Conservation (phyloP, 2,797 vertebrate genomes). For the Poecilia picta region DNA sequence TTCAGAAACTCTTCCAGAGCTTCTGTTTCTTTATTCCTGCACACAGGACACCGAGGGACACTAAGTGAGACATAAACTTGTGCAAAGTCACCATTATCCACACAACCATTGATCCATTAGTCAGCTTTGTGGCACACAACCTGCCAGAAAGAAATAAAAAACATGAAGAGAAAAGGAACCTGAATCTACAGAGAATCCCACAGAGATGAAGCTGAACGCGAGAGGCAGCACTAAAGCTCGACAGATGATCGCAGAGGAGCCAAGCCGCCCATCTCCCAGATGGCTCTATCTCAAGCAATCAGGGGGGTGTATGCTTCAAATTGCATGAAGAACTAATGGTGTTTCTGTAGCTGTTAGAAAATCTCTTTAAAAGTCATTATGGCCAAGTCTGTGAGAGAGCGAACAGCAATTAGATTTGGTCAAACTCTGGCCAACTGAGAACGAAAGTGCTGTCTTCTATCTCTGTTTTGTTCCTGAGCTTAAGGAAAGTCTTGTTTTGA, state of each 20-base stretch:
- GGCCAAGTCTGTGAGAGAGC: slow-evolving; percentile 9
- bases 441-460: not conserved
- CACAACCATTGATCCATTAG: slow-evolving; percentile 38
- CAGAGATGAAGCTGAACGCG: slow-evolving; percentile 48
- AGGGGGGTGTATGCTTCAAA: slow-evolving; percentile 33
- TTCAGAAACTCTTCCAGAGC: not conserved
- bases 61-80: slow-evolving; percentile 20
- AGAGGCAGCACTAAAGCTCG: slow-evolving; percentile 50
- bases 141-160: slow-evolving; percentile 24
- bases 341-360: slow-evolving; percentile 42
- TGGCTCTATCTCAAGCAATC: slow-evolving; percentile 62
- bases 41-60: not conserved
- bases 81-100: slow-evolving; percentile 45
- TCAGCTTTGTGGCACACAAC: slow-evolving; percentile 34
- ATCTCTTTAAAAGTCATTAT: slow-evolving; percentile 15
- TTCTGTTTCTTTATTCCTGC: slow-evolving; percentile 6
- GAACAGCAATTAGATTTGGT: not conserved
- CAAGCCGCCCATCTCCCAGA: slow-evolving; percentile 70
- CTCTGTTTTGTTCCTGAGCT: not conserved
- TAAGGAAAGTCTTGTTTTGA: not conserved
- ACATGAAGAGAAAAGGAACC: slow-evolving; percentile 29
- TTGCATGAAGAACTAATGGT: slow-evolving; percentile 46
- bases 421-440: not conserved
- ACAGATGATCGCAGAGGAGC: slow-evolving; percentile 62
- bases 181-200: slow-evolving; percentile 55